These are phyloP conservation scores for Gisinianus flammeolus DNA, from an alignment of 2,888 invertebrate genomes.

Conservation along the genomic window DNA sequence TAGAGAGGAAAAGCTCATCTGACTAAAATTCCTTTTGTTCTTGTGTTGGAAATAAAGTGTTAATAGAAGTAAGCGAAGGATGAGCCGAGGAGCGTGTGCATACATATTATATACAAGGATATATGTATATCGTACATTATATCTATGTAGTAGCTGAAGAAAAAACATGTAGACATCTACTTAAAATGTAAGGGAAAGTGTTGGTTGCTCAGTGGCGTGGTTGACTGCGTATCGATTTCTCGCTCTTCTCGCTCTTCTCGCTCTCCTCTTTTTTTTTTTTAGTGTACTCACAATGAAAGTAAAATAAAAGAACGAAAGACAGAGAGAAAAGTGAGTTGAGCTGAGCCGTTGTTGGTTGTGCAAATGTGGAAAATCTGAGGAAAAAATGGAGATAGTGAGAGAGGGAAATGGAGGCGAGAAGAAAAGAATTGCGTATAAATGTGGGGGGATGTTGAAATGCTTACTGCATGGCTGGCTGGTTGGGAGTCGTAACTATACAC, in stretches of 20 bases:
- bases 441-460: no score
- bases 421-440: no score
- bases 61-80: neutral
- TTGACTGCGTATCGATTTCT: conserved; percentile 30
- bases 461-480: no score
- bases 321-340: neutral
- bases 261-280: neutral
- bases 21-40: no score
- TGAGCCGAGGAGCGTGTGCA: neutral
- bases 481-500: no score
- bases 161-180: neutral
- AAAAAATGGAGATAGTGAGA: conserved; percentile 45
- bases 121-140: no score
- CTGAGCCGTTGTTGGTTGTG: no score
- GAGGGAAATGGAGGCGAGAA: conserved; percentile 46
- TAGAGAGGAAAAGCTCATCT: no score
- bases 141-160: neutral
- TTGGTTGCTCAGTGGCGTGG: neutral
- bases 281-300: neutral
- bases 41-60: no score
- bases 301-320: conserved; percentile 14
- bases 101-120: no score
- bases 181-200: neutral
- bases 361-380: conserved; percentile 36
- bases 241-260: neutral